Evolutionary conservation across 2,888 invertebrate species (phyloP), one percentile per base, ranked within the genome.

Genomic region (Hydrotaea diabolus): DNA sequence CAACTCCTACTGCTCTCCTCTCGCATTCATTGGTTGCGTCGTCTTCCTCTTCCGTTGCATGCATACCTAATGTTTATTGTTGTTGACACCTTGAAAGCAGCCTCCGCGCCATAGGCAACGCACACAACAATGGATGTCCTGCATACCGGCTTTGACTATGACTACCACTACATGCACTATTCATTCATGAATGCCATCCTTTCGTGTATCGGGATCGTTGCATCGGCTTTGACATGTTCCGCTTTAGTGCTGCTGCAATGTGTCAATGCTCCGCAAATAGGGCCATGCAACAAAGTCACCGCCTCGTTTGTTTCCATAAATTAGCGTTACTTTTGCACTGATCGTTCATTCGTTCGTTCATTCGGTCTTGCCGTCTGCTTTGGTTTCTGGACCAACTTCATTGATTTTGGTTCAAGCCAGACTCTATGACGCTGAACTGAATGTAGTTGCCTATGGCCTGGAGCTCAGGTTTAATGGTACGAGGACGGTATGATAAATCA

Each of bases 381-480:
- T 77, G 31, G 62, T 76, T 80, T 77, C 82, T 79, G 87, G 89
- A 88, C 89, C 89, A 89, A 88, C 88, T 85, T 86, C 88, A 89
- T 80, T 81, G 71, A 73, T 76, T 73, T 76, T 31, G 55, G 15
- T 55, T 59, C 31, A 69, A 64, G 76, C 64, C 81, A 85, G 81
- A 81, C 78, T 75, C 79, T 26, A 21, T 72, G 81, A 73, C 81
- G 78, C 81, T 79, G 17, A 49, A n/a, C 15, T 4, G 9, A 39
- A 39, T 39, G 39, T 55, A 21, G 55, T 55, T 55, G n/a, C 55
- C 5, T 9, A 21, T 55, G 11, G 39, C 13, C 39, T 9, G 4
- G n/a, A 2, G n/a, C 0, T n/a, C 2, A n/a, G 2, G 13, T 49
- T 15, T 2, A 49, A 49, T 49, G 2, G 13, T 39, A 49, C 49